A percentile compares a stretch with the other conserved stretches of the same genome.
phyloP scores from a whole-genome alignment of 2,113 vertebrate genomes.

The Pterocles burchelli region DNA sequence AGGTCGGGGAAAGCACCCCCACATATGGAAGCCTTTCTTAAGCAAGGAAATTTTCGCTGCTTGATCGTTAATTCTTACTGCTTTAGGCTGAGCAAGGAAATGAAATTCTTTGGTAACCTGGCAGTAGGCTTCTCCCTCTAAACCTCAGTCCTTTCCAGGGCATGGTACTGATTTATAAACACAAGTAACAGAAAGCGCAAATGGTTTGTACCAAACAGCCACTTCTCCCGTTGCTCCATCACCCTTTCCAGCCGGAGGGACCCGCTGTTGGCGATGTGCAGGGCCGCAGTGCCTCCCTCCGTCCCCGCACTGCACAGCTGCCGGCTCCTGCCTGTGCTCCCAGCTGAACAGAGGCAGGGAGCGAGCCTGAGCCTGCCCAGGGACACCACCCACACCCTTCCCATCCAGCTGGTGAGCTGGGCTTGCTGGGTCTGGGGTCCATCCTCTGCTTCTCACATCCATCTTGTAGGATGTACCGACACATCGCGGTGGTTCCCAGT shows the following conservation, averaged over 20 bases:
- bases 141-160: background rate
- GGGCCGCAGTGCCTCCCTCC: background rate
- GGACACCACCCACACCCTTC: accelerated
- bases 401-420: accelerated
- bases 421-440: accelerated
- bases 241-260: background rate
- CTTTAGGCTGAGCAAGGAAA: background rate
- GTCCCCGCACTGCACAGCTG: background rate
- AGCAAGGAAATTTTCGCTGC: background rate
- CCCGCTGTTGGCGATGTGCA: too few species aligned
- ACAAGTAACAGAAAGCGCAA: background rate
- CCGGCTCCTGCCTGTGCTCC: background rate
- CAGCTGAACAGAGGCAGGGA: accelerated
- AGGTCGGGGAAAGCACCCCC: background rate
- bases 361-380: too few species aligned
- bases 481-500: accelerated
- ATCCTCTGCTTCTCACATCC: accelerated
- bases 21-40: background rate
- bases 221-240: too few species aligned
- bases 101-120: background rate
- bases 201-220: accelerated
- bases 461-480: background rate
- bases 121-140: background rate
- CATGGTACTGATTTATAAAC: accelerated
- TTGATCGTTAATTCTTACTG: background rate